Conservation (phyloP, 2,113 vertebrate genomes). For the Mustela lutreola region DNA sequence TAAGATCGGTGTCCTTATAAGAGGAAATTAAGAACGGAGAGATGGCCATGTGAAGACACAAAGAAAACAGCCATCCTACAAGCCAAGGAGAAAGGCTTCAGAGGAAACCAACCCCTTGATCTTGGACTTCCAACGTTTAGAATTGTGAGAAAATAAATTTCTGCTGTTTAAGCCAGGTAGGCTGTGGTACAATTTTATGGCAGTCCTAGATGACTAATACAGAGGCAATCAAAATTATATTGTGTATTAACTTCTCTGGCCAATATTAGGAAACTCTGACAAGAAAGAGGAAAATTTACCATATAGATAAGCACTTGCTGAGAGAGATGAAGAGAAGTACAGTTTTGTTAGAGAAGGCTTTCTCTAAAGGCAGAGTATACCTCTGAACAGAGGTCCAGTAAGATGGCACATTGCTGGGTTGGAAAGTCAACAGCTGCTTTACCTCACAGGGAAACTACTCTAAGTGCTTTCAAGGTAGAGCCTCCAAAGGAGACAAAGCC, state of each 20-base stretch:
- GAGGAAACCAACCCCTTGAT: not conserved
- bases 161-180: not conserved
- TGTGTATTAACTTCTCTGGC: not conserved
- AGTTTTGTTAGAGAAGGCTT: rapidly evolving
- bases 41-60: not conserved
- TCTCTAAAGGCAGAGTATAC: not conserved
- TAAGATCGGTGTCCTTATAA: not conserved
- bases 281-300: not conserved
- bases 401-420: rapidly evolving
- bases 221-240: not conserved
- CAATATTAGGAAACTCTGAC: not conserved
- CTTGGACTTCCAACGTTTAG: not conserved
- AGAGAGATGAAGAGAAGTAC: not conserved
- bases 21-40: too few relatives aligned
- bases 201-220: not conserved
- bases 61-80: not conserved
- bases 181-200: not conserved
- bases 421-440: not conserved
- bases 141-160: not conserved
- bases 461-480: not conserved
- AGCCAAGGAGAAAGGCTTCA: not conserved
- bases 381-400: rapidly evolving
- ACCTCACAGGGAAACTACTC: rapidly evolving
- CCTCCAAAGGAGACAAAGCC: not conserved
- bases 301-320: not conserved